A percentile compares a stretch with the other conserved stretches of the same genome.
phyloP scores from a whole-genome alignment of 2,113 vertebrate species.

The Nyctereutes procyonoides region DNA sequence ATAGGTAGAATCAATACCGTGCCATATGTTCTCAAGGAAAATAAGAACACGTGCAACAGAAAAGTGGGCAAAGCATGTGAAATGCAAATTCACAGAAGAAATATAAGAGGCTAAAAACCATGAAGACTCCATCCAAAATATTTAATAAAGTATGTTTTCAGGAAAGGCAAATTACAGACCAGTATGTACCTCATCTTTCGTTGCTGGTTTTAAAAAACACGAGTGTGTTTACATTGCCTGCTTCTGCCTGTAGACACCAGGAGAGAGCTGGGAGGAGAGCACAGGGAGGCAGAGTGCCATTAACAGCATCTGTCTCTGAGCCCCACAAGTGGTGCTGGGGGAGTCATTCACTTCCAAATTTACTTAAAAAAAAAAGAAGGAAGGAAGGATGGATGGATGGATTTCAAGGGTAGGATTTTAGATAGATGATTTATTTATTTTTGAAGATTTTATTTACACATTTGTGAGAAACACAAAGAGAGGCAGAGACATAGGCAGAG shows the following conservation, averaged over 20 bases:
- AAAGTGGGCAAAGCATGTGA: not conserved
- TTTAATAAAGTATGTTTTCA: not conserved
- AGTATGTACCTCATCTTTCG: not conserved
- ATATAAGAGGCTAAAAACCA: not conserved
- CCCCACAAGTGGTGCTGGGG: accelerated
- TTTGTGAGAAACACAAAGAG: too few species aligned
- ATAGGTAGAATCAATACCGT: not conserved
- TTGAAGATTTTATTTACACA: too few species aligned
- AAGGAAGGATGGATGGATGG: not conserved
- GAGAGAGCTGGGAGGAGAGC: too few species aligned
- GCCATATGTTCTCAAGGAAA: not conserved
- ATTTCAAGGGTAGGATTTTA: not conserved
- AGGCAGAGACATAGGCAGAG: too few species aligned
- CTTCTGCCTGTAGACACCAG: not conserved
- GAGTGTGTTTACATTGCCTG: not conserved
- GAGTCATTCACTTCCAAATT: not conserved
- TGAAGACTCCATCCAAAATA: not conserved
- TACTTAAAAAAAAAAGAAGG: not conserved
- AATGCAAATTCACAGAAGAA: not conserved
- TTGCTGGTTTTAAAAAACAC: not conserved
- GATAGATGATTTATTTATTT: not conserved
- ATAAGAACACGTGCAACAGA: not conserved
- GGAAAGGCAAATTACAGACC: not conserved
- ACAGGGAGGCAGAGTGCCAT: accelerated
- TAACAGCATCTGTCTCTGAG: not conserved